These are phyloP conservation scores for Carassius auratus DNA, from an alignment of 2,113 vertebrate species.

Conservation along the genomic window DNA sequence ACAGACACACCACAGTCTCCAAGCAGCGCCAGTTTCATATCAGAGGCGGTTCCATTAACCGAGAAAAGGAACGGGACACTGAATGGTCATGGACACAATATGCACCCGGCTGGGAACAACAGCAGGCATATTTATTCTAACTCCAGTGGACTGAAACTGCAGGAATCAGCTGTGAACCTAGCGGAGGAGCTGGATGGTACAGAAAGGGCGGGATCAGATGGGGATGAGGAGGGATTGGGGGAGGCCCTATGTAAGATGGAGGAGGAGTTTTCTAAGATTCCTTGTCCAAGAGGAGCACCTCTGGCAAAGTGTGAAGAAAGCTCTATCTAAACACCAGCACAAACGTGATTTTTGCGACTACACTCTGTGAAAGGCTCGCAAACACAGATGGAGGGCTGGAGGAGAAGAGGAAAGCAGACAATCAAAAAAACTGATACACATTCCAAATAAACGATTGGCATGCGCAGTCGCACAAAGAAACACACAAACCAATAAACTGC, in stretches of 20 bases:
- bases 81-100: conserved; percentile 78
- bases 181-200: conserved; percentile 65
- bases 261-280: conserved; percentile 67
- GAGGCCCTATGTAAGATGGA: conserved; percentile 62
- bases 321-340: conserved; percentile 75
- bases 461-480: conserved; percentile 2
- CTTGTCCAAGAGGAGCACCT: conserved; percentile 78
- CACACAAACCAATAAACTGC: background rate
- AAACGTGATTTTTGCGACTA: background rate
- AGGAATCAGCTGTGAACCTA: conserved; percentile 62
- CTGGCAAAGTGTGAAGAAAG: conserved; percentile 85
- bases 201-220: conserved; percentile 55
- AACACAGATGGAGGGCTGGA: conserved; percentile 37
- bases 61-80: conserved; percentile 79
- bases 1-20: conserved; percentile 82
- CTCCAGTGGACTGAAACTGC: conserved; percentile 63
- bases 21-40: conserved; percentile 76
- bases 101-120: conserved; percentile 58
- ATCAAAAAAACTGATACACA: conserved; percentile 21
- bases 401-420: conserved; percentile 11
- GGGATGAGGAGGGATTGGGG: conserved; percentile 64
- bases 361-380: conserved; percentile 13
- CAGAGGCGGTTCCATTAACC: conserved; percentile 74
- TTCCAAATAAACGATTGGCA: conserved; percentile 31
- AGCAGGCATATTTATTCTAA: conserved; percentile 70